Evolutionary conservation across 2,113 vertebrate genomes (phyloP).

Genomic region (Dryoscopus gambensis): DNA sequence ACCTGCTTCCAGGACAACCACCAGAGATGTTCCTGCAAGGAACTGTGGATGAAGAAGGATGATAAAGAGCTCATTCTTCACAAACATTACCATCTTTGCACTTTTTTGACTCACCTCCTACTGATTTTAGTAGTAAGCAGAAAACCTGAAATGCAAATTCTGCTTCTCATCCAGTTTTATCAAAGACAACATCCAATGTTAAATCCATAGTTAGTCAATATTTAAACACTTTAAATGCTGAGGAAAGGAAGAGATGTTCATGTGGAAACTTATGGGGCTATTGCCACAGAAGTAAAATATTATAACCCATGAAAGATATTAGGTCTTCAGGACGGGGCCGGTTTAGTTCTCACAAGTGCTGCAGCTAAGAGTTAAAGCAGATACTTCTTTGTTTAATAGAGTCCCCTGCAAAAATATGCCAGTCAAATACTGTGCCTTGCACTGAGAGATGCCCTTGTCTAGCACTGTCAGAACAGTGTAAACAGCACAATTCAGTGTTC

Average conservation of each 20-base stretch:
- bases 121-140: slow-evolving; percentile 9
- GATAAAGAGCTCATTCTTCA: slow-evolving; percentile 59
- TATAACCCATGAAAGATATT: background rate
- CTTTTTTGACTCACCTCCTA: background rate
- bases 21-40: slow-evolving; percentile 11
- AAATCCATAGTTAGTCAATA: background rate
- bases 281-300: background rate
- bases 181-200: background rate
- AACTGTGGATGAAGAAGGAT: slow-evolving; percentile 54
- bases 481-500: background rate
- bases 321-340: background rate
- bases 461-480: background rate
- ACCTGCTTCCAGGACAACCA: slow-evolving; percentile 59
- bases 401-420: slow-evolving; percentile 21
- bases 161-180: background rate
- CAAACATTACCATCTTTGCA: slow-evolving; percentile 28
- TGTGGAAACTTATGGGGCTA: background rate
- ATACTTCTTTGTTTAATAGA: slow-evolving; percentile 13
- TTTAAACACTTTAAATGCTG: background rate
- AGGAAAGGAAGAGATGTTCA: background rate
- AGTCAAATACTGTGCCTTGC: background rate
- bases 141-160: slow-evolving; percentile 31
- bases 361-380: background rate
- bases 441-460: background rate
- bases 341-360: background rate